Evolutionary conservation across 2,888 invertebrate genomes (phyloP).

Genomic region (Drosophila subsilvestris): DNA sequence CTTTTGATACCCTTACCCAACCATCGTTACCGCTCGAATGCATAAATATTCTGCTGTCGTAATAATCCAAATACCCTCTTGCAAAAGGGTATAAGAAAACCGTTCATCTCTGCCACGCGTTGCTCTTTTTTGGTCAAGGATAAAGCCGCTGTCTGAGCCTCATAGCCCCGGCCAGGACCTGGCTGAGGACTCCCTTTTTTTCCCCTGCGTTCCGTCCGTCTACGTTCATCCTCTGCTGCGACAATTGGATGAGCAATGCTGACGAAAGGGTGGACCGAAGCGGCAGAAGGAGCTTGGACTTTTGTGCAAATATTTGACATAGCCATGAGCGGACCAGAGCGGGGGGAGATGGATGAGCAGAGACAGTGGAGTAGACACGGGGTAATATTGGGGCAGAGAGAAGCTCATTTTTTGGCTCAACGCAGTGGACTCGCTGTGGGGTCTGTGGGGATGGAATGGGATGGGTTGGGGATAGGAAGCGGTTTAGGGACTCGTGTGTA

Average conservation of each 20-base stretch:
- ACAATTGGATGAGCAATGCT: conserved; percentile 45
- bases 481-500: conserved; percentile 63
- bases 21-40: neutral
- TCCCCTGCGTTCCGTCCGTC: conserved; percentile 2
- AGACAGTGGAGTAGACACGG: neutral
- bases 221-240: conserved; percentile 17
- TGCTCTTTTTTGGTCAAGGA: conserved; percentile 33
- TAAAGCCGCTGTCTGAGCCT: conserved; percentile 3
- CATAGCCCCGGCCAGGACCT: conserved; percentile 9
- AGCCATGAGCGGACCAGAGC: conserved; percentile 44
- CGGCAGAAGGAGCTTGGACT: conserved; percentile 55
- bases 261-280: conserved; percentile 31
- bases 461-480: neutral
- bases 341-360: conserved; percentile 3
- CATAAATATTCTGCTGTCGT: neutral
- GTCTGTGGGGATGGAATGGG: conserved; percentile 20
- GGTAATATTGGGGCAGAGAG: conserved; percentile 5
- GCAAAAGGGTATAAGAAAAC: neutral
- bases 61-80: neutral
- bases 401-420: conserved; percentile 63
- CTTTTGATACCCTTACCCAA: conserved; percentile 3
- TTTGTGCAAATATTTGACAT: conserved; percentile 76
- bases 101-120: neutral
- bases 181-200: conserved; percentile 55
- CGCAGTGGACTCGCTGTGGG: conserved; percentile 45